phyloP scores from a whole-genome alignment of 1,140 invertebrate species.

The Ectropis grisescens region DNA sequence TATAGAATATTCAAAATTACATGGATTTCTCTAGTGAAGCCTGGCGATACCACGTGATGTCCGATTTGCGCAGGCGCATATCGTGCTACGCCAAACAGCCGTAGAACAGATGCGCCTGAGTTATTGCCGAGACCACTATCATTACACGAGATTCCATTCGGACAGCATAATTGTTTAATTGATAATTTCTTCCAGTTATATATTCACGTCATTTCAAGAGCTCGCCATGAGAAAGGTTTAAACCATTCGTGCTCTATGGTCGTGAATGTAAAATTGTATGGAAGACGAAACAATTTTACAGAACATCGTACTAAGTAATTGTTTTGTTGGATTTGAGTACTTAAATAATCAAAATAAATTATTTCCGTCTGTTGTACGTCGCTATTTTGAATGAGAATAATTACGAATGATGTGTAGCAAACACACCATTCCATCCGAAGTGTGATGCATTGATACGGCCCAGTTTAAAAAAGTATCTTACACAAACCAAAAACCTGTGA shows the following conservation, averaged over 20 bases:
- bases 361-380: too few relatives aligned
- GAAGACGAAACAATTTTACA: too few relatives aligned
- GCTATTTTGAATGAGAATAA: too few relatives aligned
- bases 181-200: conserved; percentile 67
- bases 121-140: conserved; percentile 62
- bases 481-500: too few relatives aligned
- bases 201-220: conserved; percentile 57
- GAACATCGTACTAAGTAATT: too few relatives aligned
- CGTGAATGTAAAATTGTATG: not conserved
- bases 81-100: conserved; percentile 65
- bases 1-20: too few relatives aligned
- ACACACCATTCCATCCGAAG: too few relatives aligned
- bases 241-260: conserved; percentile 38
- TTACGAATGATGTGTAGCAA: too few relatives aligned
- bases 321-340: too few relatives aligned
- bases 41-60: conserved; percentile 1
- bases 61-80: conserved; percentile 27
- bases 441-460: too few relatives aligned
- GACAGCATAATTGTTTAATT: conserved; percentile 70
- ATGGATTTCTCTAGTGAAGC: conserved; percentile 5
- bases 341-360: too few relatives aligned
- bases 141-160: conserved; percentile 66
- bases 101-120: conserved; percentile 64
- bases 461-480: too few relatives aligned
- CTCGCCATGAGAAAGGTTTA: conserved; percentile 43